Conservation (phyloP, 2,888 invertebrate genomes). For the Lasioglossum oenotherae region DNA sequence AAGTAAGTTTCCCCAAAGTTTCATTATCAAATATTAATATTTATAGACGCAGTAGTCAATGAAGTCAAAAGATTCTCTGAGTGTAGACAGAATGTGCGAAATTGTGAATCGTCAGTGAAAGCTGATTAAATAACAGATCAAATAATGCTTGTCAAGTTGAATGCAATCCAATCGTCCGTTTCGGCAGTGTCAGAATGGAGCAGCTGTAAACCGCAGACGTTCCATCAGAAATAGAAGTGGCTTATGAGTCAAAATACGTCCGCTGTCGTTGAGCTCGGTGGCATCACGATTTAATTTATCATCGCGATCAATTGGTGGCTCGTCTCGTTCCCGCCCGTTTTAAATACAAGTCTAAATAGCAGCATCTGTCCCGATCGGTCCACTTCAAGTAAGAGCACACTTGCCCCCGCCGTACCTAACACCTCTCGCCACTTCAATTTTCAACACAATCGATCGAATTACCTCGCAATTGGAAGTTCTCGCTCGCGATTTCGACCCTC, state of each 20-base stretch:
- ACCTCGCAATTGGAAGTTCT: not conserved
- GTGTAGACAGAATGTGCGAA: not conserved
- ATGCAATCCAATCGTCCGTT: not conserved
- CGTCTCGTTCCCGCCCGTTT: not conserved
- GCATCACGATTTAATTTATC: not conserved
- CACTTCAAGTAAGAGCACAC: not conserved
- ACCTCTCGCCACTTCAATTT: not conserved
- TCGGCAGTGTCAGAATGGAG: not conserved
- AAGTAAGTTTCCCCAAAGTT: not conserved
- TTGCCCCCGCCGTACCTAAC: not conserved
- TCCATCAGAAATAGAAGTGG: not conserved
- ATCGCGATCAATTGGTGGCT: not conserved
- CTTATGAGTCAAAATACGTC: not conserved
- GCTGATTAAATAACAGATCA: not conserved
- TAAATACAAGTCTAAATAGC: slow-evolving; percentile 1
- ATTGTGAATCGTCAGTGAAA: too few species aligned
- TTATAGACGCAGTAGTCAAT: not conserved
- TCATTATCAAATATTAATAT: not conserved
- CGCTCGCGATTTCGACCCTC: not conserved
- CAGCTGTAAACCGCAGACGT: not conserved
- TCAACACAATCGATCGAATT: slow-evolving; percentile 10
- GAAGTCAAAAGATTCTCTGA: not conserved
- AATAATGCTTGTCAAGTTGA: too few species aligned
- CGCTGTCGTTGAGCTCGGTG: not conserved
- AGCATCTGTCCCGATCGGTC: not conserved